Percentiles rank a stretch among this genome's conserved stretches.
Evolutionary conservation across 2,888 invertebrate genomes (phyloP).

Genomic region (Caenorhabditis macrosperma): DNA sequence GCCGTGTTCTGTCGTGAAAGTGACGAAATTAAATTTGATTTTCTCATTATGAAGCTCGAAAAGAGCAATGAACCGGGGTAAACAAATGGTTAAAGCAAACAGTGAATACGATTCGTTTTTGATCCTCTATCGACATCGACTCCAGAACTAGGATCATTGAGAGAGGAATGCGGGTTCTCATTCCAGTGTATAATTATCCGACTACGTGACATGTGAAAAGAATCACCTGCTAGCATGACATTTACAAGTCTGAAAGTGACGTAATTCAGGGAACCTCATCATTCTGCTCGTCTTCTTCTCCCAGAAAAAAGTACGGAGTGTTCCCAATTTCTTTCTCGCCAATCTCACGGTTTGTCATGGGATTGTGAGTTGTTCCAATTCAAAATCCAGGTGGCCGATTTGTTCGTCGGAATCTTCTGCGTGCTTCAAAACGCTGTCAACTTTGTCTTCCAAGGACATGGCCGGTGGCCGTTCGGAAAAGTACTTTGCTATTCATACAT

Average conservation of each 20-base stretch:
- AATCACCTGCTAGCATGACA: slow-evolving; percentile 1
- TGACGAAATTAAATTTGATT: slow-evolving; percentile 41
- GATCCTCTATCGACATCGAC: slow-evolving; percentile 13
- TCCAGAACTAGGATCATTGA: too few relatives aligned
- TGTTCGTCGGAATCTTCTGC: slow-evolving; percentile 92
- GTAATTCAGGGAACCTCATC: slow-evolving; percentile 88
- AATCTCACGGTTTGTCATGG: slow-evolving; percentile 85
- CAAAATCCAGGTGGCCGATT: slow-evolving; percentile 85
- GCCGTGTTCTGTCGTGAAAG: slow-evolving; percentile 1
- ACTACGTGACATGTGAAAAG: background rate
- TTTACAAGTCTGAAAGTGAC: background rate
- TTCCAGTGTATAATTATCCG: too few relatives aligned
- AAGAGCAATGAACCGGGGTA: slow-evolving; percentile 5
- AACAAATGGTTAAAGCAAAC: slow-evolving; percentile 23
- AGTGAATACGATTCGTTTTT: slow-evolving; percentile 10
- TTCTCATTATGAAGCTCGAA: slow-evolving; percentile 33
- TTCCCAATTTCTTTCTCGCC: slow-evolving; percentile 93
- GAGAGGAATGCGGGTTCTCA: too few relatives aligned
- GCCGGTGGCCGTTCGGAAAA: slow-evolving; percentile 82
- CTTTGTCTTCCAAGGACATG: slow-evolving; percentile 74
- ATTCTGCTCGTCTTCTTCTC: slow-evolving; percentile 90
- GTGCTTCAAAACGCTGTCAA: slow-evolving; percentile 89
- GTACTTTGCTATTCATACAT: slow-evolving; percentile 93
- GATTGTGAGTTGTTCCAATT: background rate
- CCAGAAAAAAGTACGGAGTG: slow-evolving; percentile 89